These are phyloP conservation scores for Megathymus violae DNA, from an alignment of 1,140 invertebrate species.

Conservation along the genomic window DNA sequence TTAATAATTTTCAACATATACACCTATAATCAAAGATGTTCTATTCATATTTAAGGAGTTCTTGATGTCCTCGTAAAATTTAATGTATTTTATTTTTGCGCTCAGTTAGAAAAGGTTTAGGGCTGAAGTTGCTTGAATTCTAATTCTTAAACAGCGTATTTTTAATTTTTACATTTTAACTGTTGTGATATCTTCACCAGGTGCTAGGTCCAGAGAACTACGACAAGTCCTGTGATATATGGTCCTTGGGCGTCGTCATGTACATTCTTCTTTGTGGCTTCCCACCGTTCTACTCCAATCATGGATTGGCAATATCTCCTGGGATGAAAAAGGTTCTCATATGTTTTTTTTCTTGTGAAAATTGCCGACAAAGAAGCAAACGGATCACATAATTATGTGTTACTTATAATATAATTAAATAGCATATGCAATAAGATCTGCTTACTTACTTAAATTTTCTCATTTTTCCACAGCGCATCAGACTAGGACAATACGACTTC, in stretches of 20 bases:
- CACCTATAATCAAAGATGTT: neutral
- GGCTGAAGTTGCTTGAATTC: too few relatives aligned
- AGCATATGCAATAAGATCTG: too few relatives aligned
- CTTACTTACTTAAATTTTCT: too few relatives aligned
- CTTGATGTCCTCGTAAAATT: neutral
- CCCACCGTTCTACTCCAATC: conserved; percentile 99
- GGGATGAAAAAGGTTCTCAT: conserved; percentile 98
- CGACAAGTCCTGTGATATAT: conserved; percentile 99
- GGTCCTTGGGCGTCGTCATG: conserved; percentile 99
- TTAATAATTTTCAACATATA: neutral
- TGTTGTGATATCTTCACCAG: conserved; percentile 79
- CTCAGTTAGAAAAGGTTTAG: too few relatives aligned
- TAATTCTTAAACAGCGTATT: too few relatives aligned
- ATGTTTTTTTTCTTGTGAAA: too few relatives aligned
- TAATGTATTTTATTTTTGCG: neutral
- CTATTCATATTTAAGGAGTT: conserved; percentile 1
- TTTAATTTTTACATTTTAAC: too few relatives aligned
- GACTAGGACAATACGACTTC: conserved; percentile 98
- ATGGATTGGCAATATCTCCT: conserved; percentile 98
- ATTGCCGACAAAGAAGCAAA: too few relatives aligned
- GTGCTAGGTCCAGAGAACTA: conserved; percentile 98
- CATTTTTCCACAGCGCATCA: conserved; percentile 87
- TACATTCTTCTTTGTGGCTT: conserved; percentile 98
- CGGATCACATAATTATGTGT: too few relatives aligned
- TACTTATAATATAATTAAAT: too few relatives aligned